These are phyloP conservation scores for Ypsolopha sequella DNA, from an alignment of 2,888 invertebrate genomes.

Conservation along the genomic window DNA sequence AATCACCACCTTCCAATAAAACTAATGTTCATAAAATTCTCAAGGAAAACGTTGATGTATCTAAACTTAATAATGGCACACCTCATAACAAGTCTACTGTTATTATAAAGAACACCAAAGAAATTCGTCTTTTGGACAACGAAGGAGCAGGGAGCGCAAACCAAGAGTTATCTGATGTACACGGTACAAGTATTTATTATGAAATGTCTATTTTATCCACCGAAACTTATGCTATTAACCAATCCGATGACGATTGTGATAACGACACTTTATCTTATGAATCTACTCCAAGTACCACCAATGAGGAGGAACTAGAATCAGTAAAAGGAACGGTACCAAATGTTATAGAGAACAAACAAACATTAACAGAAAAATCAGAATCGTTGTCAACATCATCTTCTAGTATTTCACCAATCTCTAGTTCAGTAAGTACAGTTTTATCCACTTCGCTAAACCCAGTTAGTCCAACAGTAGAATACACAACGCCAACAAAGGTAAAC, in stretches of 20 bases:
- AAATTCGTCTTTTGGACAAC: slow-evolving; percentile 54
- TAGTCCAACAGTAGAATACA: slow-evolving; percentile 32
- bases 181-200: slow-evolving; percentile 65
- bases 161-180: slow-evolving; percentile 54
- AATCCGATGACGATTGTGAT: slow-evolving; percentile 52
- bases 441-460: slow-evolving; percentile 35
- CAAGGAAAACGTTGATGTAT: slow-evolving; percentile 46
- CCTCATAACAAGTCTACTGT: slow-evolving; percentile 61
- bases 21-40: slow-evolving; percentile 37
- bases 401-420: slow-evolving; percentile 26
- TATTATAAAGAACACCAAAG: slow-evolving; percentile 67
- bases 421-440: slow-evolving; percentile 13
- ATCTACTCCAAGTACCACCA: slow-evolving; percentile 36
- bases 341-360: slow-evolving; percentile 15
- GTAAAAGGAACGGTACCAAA: slow-evolving; percentile 31
- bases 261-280: slow-evolving; percentile 37
- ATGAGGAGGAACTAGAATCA: slow-evolving; percentile 33
- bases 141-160: slow-evolving; percentile 47
- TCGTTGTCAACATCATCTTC: slow-evolving; percentile 22
- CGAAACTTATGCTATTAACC: slow-evolving; percentile 50
- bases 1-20: slow-evolving; percentile 30
- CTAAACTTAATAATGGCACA: slow-evolving; percentile 52
- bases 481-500: slow-evolving; percentile 18
- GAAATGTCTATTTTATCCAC: slow-evolving; percentile 63
- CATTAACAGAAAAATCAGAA: slow-evolving; percentile 14